A percentile compares a stretch with the other conserved stretches of the same genome.
phyloP scores from a whole-genome alignment of 2,797 vertebrate genomes.

The Hozukius guyotensis region DNA sequence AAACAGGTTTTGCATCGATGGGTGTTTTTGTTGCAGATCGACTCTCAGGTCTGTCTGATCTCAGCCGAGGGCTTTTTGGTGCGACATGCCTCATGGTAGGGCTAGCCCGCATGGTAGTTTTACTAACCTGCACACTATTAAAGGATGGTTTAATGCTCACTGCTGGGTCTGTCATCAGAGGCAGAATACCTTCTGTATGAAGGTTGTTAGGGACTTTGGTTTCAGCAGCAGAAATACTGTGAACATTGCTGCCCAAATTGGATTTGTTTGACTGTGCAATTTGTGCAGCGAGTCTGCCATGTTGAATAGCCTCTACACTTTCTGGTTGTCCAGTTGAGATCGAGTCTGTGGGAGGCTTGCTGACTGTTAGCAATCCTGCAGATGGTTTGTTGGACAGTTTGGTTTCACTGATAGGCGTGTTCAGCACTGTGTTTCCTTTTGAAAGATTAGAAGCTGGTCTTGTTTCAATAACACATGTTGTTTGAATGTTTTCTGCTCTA shows the following conservation, averaged over 20 bases:
- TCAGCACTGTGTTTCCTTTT: conserved; percentile 11
- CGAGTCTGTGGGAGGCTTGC: neutral
- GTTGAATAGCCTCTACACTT: neutral
- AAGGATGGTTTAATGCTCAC: conserved; percentile 2
- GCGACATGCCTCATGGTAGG: conserved; percentile 31
- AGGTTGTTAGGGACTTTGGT: neutral
- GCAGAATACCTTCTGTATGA: conserved; percentile 2
- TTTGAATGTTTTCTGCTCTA: conserved; percentile 23
- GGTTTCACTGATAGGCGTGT: neutral
- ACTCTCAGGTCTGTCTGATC: conserved; percentile 28
- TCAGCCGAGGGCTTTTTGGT: conserved; percentile 54
- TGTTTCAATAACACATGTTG: neutral
- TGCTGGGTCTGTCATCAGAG: conserved; percentile 2
- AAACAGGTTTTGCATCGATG: conserved; percentile 4
- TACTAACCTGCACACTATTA: conserved; percentile 4
- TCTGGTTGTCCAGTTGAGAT: conserved; percentile 16
- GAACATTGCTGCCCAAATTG: neutral
- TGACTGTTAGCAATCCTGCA: neutral
- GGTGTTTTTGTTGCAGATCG: conserved; percentile 15
- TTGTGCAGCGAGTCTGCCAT: neutral
- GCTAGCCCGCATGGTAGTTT: conserved; percentile 23
- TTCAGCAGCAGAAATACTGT: conserved; percentile 1
- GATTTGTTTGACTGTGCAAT: conserved; percentile 7
- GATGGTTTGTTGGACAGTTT: conserved; percentile 9
- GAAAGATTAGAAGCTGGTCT: conserved; percentile 6